A percentile compares a stretch with the other conserved stretches of the same genome.
phyloP scores from a whole-genome alignment of 2,888 invertebrate genomes.

The Gymnoscelis rufifasciata region DNA sequence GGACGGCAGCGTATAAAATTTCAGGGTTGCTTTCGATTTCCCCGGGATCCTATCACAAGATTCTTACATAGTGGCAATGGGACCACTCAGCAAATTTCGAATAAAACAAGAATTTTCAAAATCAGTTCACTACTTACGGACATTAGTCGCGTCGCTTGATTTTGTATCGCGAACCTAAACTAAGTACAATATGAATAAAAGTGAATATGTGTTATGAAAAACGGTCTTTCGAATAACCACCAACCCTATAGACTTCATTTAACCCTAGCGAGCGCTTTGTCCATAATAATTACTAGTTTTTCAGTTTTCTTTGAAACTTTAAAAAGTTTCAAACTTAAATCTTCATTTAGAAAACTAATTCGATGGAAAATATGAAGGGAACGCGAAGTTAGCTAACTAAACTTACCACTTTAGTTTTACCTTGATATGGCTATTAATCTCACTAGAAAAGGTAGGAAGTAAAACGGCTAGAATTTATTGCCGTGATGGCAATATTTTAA shows the following conservation, averaged over 20 bases:
- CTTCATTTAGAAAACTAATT: neutral
- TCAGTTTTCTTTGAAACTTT: constrained; percentile 3
- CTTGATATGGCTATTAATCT: neutral
- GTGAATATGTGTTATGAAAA: no score
- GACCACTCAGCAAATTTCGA: no score
- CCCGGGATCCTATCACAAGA: no score
- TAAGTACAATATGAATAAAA: no score
- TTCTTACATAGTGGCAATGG: no score
- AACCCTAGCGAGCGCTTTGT: neutral
- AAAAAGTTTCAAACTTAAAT: neutral
- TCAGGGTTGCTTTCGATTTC: no score
- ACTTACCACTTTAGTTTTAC: neutral
- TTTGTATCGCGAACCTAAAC: no score
- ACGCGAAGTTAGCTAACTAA: neutral
- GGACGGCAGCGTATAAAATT: no score
- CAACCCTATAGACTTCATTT: neutral
- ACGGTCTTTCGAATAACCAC: no score
- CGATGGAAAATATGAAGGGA: neutral
- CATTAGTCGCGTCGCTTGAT: no score
- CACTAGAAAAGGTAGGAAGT: neutral
- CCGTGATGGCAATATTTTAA: neutral
- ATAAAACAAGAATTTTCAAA: no score
- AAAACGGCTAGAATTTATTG: neutral
- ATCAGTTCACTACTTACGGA: no score
- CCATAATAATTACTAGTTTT: constrained; percentile 10